Base-by-base conservation (phyloP, 2,113 vertebrate species). In the Suncus etruscus region DNA sequence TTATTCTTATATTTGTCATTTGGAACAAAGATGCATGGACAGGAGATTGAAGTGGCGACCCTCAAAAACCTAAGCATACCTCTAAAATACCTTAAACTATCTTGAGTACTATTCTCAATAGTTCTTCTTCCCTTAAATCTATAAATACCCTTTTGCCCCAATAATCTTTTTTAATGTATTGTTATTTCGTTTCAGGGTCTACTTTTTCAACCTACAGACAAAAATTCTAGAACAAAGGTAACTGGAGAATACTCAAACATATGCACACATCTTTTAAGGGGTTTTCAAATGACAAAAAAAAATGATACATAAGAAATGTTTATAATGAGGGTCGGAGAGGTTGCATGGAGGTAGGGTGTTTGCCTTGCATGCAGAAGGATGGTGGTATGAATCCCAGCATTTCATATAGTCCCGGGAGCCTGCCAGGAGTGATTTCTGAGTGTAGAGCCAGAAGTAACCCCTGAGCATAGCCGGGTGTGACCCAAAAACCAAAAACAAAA, bases 201-300 rank as follows among this genome's bases (percentile, higher is more conserved):
- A 15, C 66, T 80, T 72, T 61, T 76, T 5, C 27, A 80, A 74
- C 2, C 12, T 25, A 72, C 72, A 87, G 75, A 72, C 54, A 76
- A 89, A 92, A 77, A 24, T 22, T 8, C 47, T 32, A 51, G 51
- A 68, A 84, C 50, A 79, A 92, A 77, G 25, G 29, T 91, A 78
- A 89, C 0, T 6, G 31, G 76, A 81, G 16, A 48, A 16, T 61
- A 45, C 29, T 79, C 25, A n/a, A 48, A 84, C 47, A 92, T 39
- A 3, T 45, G 8, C 45, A 25, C 66, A 72, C 70, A 85, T 76
- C 32, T 39, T 86, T 80, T 80, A 68, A 50, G 39, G 75, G 85
- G 68, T 83, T 91, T 96, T 84, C 89, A 84, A 79, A 91, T 39
- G 39, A 66, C 65, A 25, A 18, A 51, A 86, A 50, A 75, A 81